These are phyloP conservation scores for Philonicus albiceps DNA, from an alignment of 2,888 invertebrate species.

Conservation along the genomic window DNA sequence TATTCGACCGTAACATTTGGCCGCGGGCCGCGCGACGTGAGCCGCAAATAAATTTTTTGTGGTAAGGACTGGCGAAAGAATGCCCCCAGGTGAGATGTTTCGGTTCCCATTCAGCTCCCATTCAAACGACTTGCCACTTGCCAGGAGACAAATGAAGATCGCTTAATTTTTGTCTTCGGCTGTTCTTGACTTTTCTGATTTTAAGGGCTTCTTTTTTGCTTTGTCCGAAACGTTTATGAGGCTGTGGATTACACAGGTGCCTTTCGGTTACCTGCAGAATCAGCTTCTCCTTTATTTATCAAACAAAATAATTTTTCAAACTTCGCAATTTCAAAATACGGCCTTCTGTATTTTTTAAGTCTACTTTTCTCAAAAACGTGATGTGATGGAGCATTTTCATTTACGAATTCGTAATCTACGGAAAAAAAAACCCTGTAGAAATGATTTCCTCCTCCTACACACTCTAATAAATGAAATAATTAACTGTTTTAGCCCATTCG, in stretches of 20 bases:
- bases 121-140: background rate
- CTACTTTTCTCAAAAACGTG: no score
- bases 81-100: background rate
- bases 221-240: background rate
- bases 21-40: background rate
- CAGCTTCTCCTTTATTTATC: no score
- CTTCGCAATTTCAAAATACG: no score
- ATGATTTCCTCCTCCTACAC: no score
- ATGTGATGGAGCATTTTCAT: no score
- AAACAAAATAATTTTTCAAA: no score
- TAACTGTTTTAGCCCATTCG: no score
- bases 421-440: no score
- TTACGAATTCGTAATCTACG: no score
- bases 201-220: background rate
- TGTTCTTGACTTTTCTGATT: background rate
- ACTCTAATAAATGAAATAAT: no score
- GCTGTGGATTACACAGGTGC: background rate
- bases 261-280: background rate
- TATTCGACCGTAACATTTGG: no score
- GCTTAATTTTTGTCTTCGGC: conserved; percentile 1
- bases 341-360: no score
- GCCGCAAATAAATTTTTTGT: conserved; percentile 14
- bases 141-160: conserved; percentile 11
- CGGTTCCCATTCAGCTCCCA: background rate
- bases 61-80: background rate